Evolutionary conservation across 1,140 invertebrate genomes (phyloP).

Genomic region (Stegodyphus mimosarum): DNA sequence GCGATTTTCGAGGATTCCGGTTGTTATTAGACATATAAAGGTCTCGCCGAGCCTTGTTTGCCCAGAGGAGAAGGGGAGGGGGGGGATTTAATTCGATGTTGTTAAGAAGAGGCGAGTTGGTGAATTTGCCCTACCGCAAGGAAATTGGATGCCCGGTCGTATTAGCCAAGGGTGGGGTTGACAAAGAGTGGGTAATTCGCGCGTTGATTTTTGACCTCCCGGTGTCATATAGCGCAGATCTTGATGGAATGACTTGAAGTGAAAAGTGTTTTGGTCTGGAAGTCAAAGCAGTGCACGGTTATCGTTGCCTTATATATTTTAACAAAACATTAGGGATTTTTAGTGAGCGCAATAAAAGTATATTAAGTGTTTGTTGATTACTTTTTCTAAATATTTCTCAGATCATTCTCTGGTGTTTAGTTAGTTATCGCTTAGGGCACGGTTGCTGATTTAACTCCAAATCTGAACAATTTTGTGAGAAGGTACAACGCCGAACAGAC

Average conservation of each 20-base stretch:
- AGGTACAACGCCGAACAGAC: too few species aligned
- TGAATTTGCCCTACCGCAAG: slow-evolving; percentile 43
- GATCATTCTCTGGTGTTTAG: too few species aligned
- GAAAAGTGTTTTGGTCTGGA: too few species aligned
- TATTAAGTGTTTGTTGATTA: too few species aligned
- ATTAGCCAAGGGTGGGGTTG: slow-evolving; percentile 51
- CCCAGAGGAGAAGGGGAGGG: neutral
- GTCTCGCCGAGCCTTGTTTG: slow-evolving; percentile 15
- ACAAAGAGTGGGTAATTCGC: slow-evolving; percentile 35
- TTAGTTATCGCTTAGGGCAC: too few species aligned
- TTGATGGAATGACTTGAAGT: neutral
- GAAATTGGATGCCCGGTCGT: slow-evolving; percentile 5
- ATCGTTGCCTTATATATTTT: too few species aligned
- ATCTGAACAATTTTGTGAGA: too few species aligned
- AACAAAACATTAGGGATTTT: too few species aligned
- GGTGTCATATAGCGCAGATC: neutral
- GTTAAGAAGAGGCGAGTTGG: slow-evolving; percentile 12
- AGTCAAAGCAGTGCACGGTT: too few species aligned
- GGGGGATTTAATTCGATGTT: slow-evolving; percentile 30
- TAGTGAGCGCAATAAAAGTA: too few species aligned
- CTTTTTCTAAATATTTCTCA: too few species aligned
- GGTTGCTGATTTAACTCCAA: too few species aligned
- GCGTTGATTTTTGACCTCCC: slow-evolving; percentile 2
- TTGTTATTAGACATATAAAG: slow-evolving; percentile 17
- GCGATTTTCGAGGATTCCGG: neutral